Evolutionary conservation across 2,113 vertebrate genomes (phyloP), one percentile per base, ranked within the genome.

Genomic region (Esox niger): DNA sequence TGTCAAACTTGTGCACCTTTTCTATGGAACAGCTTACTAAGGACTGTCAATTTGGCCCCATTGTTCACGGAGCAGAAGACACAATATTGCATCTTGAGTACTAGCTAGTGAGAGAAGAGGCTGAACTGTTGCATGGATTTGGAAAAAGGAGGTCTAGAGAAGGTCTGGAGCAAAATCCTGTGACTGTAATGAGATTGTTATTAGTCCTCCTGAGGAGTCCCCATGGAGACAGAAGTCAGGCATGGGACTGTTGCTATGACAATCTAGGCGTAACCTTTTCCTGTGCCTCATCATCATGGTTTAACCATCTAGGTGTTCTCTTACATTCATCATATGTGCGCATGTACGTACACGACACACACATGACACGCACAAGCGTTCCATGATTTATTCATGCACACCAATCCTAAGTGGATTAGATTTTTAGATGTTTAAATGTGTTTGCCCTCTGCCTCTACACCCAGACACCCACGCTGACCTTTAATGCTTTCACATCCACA

Each of bases 341-440:
- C 47, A n/a, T 20, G 1, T 17, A 49, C 20, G 20, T 20, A 49
- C 47, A 8, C 47, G 13, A n/a, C 47, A n/a, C 27, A 64, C 62
- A 64, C 35, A 79, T n/a, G 80, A 87, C 85, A 80, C 66, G 68
- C 72, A 15, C 69, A 73, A 43, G 13, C n/a, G 17, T 23, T 33
- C 26, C 8, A 83, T 89, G 78, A 84, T 87, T 89, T 80, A 87
- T 89, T 75, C 4, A 89, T 85, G 80, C 4, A n/a, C n/a, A n/a
- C n/a, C n/a, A 4, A 56, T 71, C 52, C 29, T 84, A 78, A 84
- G 68, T 80, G 38, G 80, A 87, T 82, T 88, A 77, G 74, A 72
- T 72, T 83, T 71, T 62, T 56, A 7, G 0, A 2, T 29, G 32
- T 80, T 6, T 33, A 7, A 66, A 71, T 33, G 17, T 29, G 56